Evolutionary conservation across 2,888 invertebrate species (phyloP), one percentile per base, ranked within the genome.

Genomic region (Latrodectus hesperus): DNA sequence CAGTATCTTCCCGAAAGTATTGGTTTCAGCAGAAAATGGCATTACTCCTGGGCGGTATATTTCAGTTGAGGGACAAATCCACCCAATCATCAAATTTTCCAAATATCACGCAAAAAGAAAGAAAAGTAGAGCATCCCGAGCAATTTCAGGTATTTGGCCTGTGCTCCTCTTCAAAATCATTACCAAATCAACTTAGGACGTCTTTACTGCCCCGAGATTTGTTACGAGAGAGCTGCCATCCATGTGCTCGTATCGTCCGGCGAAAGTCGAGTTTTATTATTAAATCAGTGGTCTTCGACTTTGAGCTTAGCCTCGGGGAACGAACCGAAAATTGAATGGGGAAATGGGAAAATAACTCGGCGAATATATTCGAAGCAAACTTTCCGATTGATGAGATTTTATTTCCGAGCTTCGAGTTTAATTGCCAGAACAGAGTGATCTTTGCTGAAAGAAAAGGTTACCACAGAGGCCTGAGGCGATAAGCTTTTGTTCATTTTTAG

Each of bases 281-380:
- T 60, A 60, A 60, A 60, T 60, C 60, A 60, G 60, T 12, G n/a
- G 60, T 38, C 60, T 60, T 60, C 60, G 60, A 60, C n/a, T 60
- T n/a, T 60, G 60, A 60, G n/a, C 26, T 53, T 12, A 73, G 55
- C 75, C 75, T 16, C 65, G 17, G 76, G 65, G 64, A 11, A 14
- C 38, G 26, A 55, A n/a, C 38, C 12, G 65, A 38, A 60, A 76
- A 68, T 22, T 68, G 53, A 55, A 26, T 55, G 22, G 38, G 74
- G 55, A 76, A 76, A 76, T 76, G 76, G 76, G 76, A 76, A 76
- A 76, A 76, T 76, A 51, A 76, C 65, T 65, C 51, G 17, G 51
- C 65, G 60, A 76, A 76, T 38, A 38, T 38, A 38, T 76, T 64
- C 65, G 74, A 51, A 64, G 51, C 38, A 64, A 17, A 65, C 76